Evolutionary conservation across 2,113 vertebrate genomes (phyloP), one percentile per base, ranked within the genome.

Genomic region (Anoura caudifer): DNA sequence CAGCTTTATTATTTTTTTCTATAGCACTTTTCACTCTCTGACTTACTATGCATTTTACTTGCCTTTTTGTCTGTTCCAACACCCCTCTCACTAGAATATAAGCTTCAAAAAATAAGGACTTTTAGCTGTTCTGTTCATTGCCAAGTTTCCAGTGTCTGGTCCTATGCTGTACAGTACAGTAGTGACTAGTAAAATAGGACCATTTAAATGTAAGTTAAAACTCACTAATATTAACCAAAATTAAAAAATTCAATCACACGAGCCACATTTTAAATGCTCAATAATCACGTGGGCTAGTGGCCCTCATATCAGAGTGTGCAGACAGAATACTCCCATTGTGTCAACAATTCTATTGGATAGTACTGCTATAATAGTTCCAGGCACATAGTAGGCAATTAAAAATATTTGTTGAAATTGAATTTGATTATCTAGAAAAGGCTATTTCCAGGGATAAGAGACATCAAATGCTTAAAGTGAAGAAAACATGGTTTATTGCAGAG

Each of bases 201-300:
- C 79, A 33, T 91, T 94, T 75, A 70, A 69, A 67, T 73, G 72
- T 65, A 90, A 80, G 50, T 87, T 72, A 82, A 95, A 87, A 88
- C 70, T 33, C 59, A 77, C 47, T 59, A 70, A 47, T 90, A 61
- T 81, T 85, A 85, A 95, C 47, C 33, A 89, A 95, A 94, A 90
- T 79, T 16, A n/a, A 87, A 87, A 76, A 90, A 73, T 81, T 88
- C 28, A 59, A 52, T 73, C 45, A 79, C 24, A 56, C n/a, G 63
- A 89, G 14, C 70, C 54, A 79, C 41, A 33, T 94, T 94, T 90
- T 70, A 59, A n/a, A 24, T 41, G 33, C 15, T 47, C 20, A 75
- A 24, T 41, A 63, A 45, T 17, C 43, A 54, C 22, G n/a, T 6
- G 28, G 43, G 22, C 38, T 70, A 17, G 8, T 56, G 38, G 59